Evolutionary conservation across 2,113 vertebrate genomes (phyloP).

Genomic region (Charadrius vociferus): DNA sequence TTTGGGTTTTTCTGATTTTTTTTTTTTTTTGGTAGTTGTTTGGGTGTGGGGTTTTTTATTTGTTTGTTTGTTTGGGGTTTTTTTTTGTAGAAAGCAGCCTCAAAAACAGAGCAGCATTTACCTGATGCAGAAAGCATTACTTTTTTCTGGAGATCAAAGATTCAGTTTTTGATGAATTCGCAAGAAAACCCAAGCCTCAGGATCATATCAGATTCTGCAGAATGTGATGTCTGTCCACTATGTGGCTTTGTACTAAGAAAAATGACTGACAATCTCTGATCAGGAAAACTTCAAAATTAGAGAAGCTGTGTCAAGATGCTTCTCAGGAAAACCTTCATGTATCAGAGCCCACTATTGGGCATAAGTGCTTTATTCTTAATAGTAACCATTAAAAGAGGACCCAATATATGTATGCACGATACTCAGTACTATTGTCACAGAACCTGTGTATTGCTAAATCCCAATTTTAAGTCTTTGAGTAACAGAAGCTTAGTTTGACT

Average conservation of each 20-base stretch:
- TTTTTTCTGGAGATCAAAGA: not conserved
- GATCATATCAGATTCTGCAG: not conserved
- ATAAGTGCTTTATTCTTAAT: not conserved
- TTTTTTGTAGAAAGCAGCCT: not conserved
- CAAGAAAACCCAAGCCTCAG: not conserved
- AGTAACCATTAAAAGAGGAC: not conserved
- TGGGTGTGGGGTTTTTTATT: no score
- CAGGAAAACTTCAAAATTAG: not conserved
- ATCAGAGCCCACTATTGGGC: not conserved
- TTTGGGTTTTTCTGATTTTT: not conserved
- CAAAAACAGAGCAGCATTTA: not conserved
- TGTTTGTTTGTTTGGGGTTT: not conserved
- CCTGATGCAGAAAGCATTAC: not conserved
- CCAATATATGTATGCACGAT: not conserved
- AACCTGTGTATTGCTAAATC: not conserved
- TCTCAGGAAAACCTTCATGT: not conserved
- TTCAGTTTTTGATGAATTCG: not conserved
- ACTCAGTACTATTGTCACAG: not conserved
- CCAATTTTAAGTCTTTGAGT: not conserved
- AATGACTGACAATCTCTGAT: not conserved
- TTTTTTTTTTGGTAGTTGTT: not conserved
- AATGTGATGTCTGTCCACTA: not conserved
- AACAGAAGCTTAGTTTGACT: not conserved
- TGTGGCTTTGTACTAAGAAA: not conserved
- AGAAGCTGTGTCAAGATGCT: not conserved